These are phyloP conservation scores for Huso huso DNA, from an alignment of 2,797 vertebrate species.

Conservation along the genomic window DNA sequence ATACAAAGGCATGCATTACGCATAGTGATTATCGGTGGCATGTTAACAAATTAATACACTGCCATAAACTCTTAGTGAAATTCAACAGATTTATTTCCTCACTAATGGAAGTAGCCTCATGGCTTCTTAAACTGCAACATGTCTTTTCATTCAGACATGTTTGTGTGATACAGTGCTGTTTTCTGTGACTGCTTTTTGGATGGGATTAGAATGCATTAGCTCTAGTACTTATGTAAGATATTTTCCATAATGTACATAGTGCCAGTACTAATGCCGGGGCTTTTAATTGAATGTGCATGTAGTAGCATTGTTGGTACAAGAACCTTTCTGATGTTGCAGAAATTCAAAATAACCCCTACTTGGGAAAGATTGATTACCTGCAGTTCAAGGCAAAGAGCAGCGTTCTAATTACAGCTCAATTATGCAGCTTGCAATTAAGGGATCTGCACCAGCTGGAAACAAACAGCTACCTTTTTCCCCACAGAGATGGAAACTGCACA, in stretches of 20 bases:
- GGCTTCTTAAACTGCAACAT: too few relatives aligned
- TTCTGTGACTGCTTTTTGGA: too few relatives aligned
- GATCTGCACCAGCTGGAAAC: slow-evolving; percentile 47
- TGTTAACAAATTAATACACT: too few relatives aligned
- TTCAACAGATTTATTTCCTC: too few relatives aligned
- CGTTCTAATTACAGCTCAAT: slow-evolving; percentile 42
- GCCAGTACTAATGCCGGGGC: background rate
- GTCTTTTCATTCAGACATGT: too few relatives aligned
- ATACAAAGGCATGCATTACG: too few relatives aligned
- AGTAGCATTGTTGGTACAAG: background rate
- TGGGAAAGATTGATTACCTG: slow-evolving; percentile 7
- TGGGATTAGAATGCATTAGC: too few relatives aligned
- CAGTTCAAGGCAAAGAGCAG: background rate
- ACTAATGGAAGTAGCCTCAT: too few relatives aligned
- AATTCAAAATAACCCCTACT: slow-evolving; percentile 1
- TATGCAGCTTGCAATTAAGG: slow-evolving; percentile 48
- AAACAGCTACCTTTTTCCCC: slow-evolving; percentile 45
- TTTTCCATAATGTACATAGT: background rate
- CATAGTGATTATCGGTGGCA: too few relatives aligned
- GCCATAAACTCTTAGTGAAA: too few relatives aligned
- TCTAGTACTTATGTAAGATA: too few relatives aligned
- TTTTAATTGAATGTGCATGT: background rate
- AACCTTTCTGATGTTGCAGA: slow-evolving; percentile 1
- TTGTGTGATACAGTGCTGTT: too few relatives aligned
- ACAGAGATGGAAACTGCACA: slow-evolving; percentile 22